A percentile compares a stretch with the other conserved stretches of the same genome.
Conservation (phyloP, 1,140 invertebrate genomes). For the Zophobas morio region DNA sequence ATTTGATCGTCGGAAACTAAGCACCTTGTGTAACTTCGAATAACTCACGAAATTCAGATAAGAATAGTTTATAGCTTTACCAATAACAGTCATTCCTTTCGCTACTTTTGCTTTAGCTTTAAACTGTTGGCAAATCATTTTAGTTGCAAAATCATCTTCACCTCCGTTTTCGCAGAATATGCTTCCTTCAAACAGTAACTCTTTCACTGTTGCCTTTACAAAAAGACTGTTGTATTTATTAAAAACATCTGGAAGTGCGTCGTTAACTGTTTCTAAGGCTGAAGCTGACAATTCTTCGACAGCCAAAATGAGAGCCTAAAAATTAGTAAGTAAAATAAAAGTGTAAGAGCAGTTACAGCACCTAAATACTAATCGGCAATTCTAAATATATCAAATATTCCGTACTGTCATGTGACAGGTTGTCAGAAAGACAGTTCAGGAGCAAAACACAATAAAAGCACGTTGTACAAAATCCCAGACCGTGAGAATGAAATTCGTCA, state of each 20-base stretch:
- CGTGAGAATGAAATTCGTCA: too few species aligned
- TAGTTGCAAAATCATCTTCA: constrained; percentile 50
- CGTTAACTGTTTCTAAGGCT: constrained; percentile 49
- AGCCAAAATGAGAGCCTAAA: constrained; percentile 50
- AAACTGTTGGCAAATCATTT: constrained; percentile 54
- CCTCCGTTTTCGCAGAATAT: constrained; percentile 55
- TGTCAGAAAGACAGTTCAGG: too few species aligned
- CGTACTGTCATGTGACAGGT: too few species aligned
- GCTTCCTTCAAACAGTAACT: constrained; percentile 56
- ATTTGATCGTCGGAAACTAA: too few species aligned
- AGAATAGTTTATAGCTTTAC: constrained; percentile 53
- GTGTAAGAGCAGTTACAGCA: neutral
- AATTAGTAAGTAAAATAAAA: neutral
- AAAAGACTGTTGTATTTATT: constrained; percentile 56
- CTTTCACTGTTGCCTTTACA: constrained; percentile 54
- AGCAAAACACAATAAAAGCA: too few species aligned
- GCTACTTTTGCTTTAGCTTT: constrained; percentile 39
- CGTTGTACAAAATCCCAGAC: too few species aligned
- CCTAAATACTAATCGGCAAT: too few species aligned
- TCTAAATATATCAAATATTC: too few species aligned
- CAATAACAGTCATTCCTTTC: constrained; percentile 53
- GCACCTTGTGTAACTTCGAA: neutral
- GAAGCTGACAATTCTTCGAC: constrained; percentile 51
- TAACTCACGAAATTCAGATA: constrained; percentile 55
- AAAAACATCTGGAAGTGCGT: constrained; percentile 52